Evolutionary conservation across 2,797 vertebrate species (phyloP).

Genomic region (Gorsachius magnificus): DNA sequence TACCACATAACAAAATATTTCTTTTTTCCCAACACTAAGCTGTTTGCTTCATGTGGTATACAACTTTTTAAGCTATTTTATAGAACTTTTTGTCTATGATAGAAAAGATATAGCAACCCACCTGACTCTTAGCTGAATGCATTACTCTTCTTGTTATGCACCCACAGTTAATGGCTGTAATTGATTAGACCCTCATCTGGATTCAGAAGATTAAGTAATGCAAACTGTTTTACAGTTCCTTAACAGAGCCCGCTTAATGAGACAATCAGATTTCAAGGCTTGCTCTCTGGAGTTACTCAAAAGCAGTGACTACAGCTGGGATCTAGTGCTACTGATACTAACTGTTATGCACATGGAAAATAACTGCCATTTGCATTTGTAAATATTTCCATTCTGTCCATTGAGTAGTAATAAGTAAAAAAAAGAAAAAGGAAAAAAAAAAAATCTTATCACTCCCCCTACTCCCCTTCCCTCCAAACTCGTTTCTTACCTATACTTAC

Average conservation of each 20-base stretch:
- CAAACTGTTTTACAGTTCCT: slow-evolving; percentile 77
- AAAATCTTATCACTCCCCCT: background rate
- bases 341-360: background rate
- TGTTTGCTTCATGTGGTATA: background rate
- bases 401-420: background rate
- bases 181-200: slow-evolving; percentile 74
- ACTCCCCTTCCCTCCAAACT: fast-evolving
- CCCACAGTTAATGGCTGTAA: slow-evolving; percentile 71
- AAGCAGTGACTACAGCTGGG: background rate
- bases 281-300: slow-evolving; percentile 44
- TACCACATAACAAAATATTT: background rate
- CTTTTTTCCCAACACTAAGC: background rate
- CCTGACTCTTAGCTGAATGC: background rate
- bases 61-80: background rate
- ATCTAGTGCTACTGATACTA: background rate
- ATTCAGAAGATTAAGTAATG: slow-evolving; percentile 74
- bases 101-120: background rate
- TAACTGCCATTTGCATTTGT: background rate
- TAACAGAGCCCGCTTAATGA: slow-evolving; percentile 72
- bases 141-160: slow-evolving; percentile 60
- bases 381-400: background rate
- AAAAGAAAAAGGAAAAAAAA: background rate
- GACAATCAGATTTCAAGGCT: slow-evolving; percentile 73
- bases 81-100: background rate
- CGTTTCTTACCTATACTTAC: background rate